Conservation (phyloP, 2,888 invertebrate genomes). For the Andrena bucephala region DNA sequence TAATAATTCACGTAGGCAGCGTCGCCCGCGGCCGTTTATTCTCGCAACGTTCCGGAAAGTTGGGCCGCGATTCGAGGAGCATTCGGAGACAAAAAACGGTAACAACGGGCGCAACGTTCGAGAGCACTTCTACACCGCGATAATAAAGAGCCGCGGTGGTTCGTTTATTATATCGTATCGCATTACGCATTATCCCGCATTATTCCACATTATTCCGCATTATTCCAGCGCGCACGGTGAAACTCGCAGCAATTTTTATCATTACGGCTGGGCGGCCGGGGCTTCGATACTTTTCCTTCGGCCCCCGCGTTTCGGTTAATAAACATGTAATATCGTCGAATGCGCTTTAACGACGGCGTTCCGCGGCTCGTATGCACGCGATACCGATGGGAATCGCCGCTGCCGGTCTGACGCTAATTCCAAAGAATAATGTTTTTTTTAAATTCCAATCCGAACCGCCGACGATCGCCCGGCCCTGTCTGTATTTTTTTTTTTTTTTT, state of each 20-base stretch:
- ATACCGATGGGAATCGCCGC: constrained; percentile 13
- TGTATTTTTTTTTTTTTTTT: constrained; percentile 69
- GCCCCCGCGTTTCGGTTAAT: constrained; percentile 44
- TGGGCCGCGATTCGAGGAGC: constrained; percentile 39
- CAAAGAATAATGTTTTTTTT: constrained; percentile 74
- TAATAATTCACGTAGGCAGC: constrained; percentile 37
- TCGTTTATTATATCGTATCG: constrained; percentile 56
- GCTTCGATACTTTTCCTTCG: constrained; percentile 40
- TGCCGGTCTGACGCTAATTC: constrained; percentile 59
- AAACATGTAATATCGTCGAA: constrained; percentile 64
- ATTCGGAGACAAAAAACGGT: constrained; percentile 13
- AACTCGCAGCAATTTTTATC: constrained; percentile 53
- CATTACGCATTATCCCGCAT: constrained; percentile 31
- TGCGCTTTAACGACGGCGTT: constrained; percentile 36
- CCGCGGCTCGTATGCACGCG: constrained; percentile 48
- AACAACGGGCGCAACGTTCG: constrained; percentile 17
- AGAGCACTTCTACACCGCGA: constrained; percentile 43
- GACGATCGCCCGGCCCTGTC: constrained; percentile 64
- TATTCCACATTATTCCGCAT: too few species aligned
- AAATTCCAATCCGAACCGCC: constrained; percentile 68
- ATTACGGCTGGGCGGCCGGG: constrained; percentile 27
- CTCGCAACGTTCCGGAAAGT: constrained; percentile 25
- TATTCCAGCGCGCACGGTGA: constrained; percentile 34
- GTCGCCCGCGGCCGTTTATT: constrained; percentile 53
- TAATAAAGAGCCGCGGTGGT: constrained; percentile 50